A percentile compares a stretch with the other conserved stretches of the same genome.
Evolutionary conservation across 2,113 vertebrate species (phyloP).

Genomic region (Astur gentilis): DNA sequence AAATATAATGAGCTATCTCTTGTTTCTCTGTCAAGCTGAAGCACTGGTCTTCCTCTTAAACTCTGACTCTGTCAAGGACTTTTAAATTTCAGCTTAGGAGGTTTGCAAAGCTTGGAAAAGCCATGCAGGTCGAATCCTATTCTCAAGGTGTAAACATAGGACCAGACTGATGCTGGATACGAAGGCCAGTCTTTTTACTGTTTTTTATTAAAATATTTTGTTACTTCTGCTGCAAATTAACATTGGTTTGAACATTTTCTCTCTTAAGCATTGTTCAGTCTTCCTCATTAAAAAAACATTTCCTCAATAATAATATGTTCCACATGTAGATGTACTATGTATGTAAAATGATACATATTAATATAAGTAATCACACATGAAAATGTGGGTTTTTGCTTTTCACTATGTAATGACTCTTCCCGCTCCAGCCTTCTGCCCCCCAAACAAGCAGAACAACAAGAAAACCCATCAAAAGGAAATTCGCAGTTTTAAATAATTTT

Average conservation of each 20-base stretch:
- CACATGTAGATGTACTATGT: conserved; percentile 4
- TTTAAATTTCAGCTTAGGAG: background rate
- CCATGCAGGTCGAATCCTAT: accelerated
- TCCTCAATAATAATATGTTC: conserved; percentile 49
- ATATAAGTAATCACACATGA: background rate
- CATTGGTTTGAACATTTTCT: conserved; percentile 51
- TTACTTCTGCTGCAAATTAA: conserved; percentile 44
- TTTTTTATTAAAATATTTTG: conserved; percentile 27
- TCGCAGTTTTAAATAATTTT: conserved; percentile 15
- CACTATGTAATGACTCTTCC: conserved; percentile 4
- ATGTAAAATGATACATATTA: conserved; percentile 33
- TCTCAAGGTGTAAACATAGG: background rate
- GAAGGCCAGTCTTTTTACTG: background rate
- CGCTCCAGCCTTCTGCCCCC: background rate
- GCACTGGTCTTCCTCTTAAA: background rate
- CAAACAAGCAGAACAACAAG: conserved; percentile 25
- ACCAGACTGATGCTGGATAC: background rate
- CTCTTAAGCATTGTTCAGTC: conserved; percentile 53
- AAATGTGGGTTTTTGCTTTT: conserved; percentile 24
- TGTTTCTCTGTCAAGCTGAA: background rate
- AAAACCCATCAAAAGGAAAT: background rate
- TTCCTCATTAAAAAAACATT: conserved; percentile 61
- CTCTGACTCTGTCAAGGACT: no score
- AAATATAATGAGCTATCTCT: background rate
- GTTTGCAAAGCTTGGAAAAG: background rate